phyloP scores from a whole-genome alignment of 2,888 invertebrate genomes.

The Dryadula phaetusa region DNA sequence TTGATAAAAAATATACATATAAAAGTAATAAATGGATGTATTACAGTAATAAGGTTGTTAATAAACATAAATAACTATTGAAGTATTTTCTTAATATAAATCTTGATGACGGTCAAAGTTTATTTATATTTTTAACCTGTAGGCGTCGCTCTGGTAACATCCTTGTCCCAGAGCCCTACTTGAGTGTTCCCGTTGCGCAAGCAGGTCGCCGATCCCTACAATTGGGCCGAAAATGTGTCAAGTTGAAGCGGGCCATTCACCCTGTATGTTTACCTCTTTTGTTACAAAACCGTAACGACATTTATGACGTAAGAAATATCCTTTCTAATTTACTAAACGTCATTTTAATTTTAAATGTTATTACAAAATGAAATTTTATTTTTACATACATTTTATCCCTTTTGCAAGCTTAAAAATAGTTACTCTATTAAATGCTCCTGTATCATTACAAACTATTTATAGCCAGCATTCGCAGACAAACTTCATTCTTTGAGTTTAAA shows the following conservation, averaged over 20 bases:
- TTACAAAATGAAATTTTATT: neutral
- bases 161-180: constrained; percentile 57
- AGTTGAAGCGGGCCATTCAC: constrained; percentile 80
- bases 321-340: neutral
- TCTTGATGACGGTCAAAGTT: neutral
- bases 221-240: constrained; percentile 83
- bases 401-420: constrained; percentile 25
- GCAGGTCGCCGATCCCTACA: constrained; percentile 76
- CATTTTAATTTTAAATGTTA: neutral
- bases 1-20: neutral
- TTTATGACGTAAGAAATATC: constrained; percentile 9
- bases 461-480: constrained; percentile 41
- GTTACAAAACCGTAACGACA: constrained; percentile 51
- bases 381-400: neutral
- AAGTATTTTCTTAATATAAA: neutral
- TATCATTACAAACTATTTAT: constrained; percentile 43
- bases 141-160: constrained; percentile 36
- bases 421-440: constrained; percentile 35
- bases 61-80: neutral
- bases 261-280: constrained; percentile 68
- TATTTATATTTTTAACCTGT: constrained; percentile 28
- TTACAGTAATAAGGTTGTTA: neutral
- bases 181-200: constrained; percentile 77
- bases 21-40: neutral
- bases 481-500: constrained; percentile 43